Conservation (phyloP, 2,888 invertebrate genomes). For the Linnaemya tessellans region DNA sequence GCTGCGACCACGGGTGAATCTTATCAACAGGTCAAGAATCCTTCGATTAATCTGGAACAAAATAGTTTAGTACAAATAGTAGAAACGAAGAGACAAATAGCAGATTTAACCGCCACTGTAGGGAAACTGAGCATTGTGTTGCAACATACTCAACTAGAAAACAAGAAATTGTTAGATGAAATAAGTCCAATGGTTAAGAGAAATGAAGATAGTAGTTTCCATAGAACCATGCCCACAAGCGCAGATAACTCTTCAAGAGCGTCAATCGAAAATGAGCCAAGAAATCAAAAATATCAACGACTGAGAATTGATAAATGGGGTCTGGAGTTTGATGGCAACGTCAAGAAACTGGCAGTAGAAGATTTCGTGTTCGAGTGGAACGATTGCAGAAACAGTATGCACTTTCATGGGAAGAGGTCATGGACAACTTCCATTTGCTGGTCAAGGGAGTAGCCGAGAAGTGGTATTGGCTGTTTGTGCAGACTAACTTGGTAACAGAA, state of each 20-base stretch:
- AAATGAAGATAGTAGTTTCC: not conserved
- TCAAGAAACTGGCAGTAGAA: not conserved
- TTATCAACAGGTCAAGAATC: too few relatives aligned
- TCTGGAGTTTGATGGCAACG: not conserved
- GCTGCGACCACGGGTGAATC: too few relatives aligned
- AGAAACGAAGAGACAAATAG: not conserved
- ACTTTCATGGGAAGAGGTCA: too few relatives aligned
- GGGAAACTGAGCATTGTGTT: not conserved
- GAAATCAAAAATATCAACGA: too few relatives aligned
- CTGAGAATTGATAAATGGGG: too few relatives aligned
- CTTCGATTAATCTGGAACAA: too few relatives aligned
- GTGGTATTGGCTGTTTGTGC: conserved; percentile 9
- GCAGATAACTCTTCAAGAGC: not conserved
- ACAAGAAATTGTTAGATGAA: not conserved
- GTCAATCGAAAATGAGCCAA: not conserved
- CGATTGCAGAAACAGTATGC: too few relatives aligned
- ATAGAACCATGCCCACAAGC: not conserved
- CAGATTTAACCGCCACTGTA: not conserved
- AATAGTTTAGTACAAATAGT: not conserved
- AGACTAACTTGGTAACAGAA: not conserved
- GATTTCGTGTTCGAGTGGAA: too few relatives aligned
- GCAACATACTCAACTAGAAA: not conserved
- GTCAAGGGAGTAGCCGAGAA: conserved; percentile 10
- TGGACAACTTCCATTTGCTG: not conserved
- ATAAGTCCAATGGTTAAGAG: not conserved